Evolutionary conservation across 2,113 vertebrate genomes (phyloP), one percentile per base, ranked within the genome.

Genomic region (Hemiprocne comata): DNA sequence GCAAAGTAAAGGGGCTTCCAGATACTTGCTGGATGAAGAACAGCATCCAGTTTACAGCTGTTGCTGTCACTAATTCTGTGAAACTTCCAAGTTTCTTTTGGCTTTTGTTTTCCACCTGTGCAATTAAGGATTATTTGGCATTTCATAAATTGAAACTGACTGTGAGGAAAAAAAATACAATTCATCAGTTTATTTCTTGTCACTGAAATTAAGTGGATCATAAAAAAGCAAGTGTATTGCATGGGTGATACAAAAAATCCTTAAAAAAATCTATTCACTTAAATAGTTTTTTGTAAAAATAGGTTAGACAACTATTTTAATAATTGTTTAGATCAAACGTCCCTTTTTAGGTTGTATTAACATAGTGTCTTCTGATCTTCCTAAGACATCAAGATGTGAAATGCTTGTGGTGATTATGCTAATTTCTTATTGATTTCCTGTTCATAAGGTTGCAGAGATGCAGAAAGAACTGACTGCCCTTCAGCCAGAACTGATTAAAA

Each of bases 391-490:
- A 69, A 69, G 25, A 23, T 24, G n/a, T 38, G n/a, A 81, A 64
- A 54, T 14, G 5, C 7, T n/a, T 7, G 3, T 19, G 48, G 9
- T 38, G 3, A 38, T 67, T 61, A 13, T 17, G 24, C 33, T 75
- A 21, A 21, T 79, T 65, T 48, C 50, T 84, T 65, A 36, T 44
- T 77, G 28, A 25, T 67, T 51, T 72, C 33, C 44, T 33, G 4
- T 92, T 88, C 50, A 33, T 79, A 88, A 99, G 99, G 98, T 99
- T 80, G 98, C 98, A 8, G 98, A 98, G 74, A 99, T 99, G 99
- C 99, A 99, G 92, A 97, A 97, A 66, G 98, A 99, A 75, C 97
- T 99, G 84, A 99, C 99, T 2, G 98, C 98, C n/a, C 98, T 99
- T 71, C 99, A 99, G 77, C 99, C 99, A 38, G 98, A 99, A 89